Percentiles rank a stretch among this genome's conserved stretches.
phyloP scores from a whole-genome alignment of 2,888 invertebrate species.

The Trissonchulus latispiculum region DNA sequence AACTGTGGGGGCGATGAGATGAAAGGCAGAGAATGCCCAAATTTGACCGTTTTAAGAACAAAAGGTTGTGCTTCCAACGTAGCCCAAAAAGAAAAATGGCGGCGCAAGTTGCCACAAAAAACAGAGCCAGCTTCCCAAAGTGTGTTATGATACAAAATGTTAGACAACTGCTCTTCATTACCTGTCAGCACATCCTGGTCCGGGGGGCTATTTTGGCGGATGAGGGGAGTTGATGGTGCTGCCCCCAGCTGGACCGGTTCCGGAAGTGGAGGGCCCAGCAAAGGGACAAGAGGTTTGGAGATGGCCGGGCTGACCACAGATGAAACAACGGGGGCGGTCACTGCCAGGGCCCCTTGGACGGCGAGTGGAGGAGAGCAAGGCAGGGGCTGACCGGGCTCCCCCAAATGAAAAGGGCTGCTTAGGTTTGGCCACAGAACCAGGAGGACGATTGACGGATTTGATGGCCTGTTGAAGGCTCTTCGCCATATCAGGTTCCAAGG shows the following conservation, averaged over 20 bases:
- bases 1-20: neutral
- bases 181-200: too few relatives aligned
- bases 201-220: too few relatives aligned
- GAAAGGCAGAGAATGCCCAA: neutral
- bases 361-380: neutral
- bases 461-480: neutral
- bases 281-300: too few relatives aligned
- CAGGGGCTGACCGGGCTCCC: neutral
- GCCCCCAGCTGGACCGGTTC: too few relatives aligned
- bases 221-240: too few relatives aligned
- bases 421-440: neutral
- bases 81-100: neutral
- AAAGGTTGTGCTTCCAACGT: neutral
- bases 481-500: neutral
- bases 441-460: neutral
- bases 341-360: too few relatives aligned
- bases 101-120: neutral
- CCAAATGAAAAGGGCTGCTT: neutral
- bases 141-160: too few relatives aligned
- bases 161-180: too few relatives aligned
- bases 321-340: too few relatives aligned
- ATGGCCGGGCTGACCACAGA: too few relatives aligned
- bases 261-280: too few relatives aligned
- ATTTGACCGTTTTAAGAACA: neutral
- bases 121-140: neutral